Evolutionary conservation across 2,888 invertebrate species (phyloP), one percentile per base, ranked within the genome.

Genomic region (Onchidella celtica): DNA sequence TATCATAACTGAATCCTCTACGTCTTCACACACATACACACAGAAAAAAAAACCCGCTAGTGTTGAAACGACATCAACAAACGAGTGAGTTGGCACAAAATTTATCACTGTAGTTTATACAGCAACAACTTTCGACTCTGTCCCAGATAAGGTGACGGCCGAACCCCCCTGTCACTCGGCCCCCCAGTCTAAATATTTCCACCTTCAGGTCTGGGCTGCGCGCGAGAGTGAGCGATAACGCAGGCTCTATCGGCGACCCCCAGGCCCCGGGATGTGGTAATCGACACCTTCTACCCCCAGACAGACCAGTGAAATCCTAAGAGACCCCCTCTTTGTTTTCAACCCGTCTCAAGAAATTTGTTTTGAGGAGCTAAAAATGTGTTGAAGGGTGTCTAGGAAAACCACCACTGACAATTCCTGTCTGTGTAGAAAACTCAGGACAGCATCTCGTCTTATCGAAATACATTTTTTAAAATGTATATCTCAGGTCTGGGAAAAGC

Each of bases 101-200:
- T 38, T 36, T 59, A 73, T 61, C 73, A n/a, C 2, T 24, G 29
- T 32, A 34, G n/a, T 4, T 34, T 57, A 34, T 11, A 34, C 61
- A 24, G n/a, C 24, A 57, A 61, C 29, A 61, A 61, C 57, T 2
- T 24, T 2, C 36, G 21, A 24, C 38, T 38, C 36, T 27, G 21
- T 24, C 36, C 24, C 3, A 21, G 38, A 68, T 36, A 57, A 73
- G 34, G 11, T 21, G 14, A 17, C 47, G 47, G 9, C 47, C 6
- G 47, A 24, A 3, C 61, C 24, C 24, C 11, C 36, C 73, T 73
- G 73, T 59, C 61, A 61, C 59, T 24, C 32, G 24, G n/a, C n/a
- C n/a, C 2, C 21, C 70, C 32, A 47, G 70, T 55, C 36, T 73
- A 73, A 73, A 73, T 61, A 61, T 59, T 59, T 61, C 61, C 38